Conservation (phyloP, 2,797 vertebrate genomes). For the Mormyrops boulengeri region DNA sequence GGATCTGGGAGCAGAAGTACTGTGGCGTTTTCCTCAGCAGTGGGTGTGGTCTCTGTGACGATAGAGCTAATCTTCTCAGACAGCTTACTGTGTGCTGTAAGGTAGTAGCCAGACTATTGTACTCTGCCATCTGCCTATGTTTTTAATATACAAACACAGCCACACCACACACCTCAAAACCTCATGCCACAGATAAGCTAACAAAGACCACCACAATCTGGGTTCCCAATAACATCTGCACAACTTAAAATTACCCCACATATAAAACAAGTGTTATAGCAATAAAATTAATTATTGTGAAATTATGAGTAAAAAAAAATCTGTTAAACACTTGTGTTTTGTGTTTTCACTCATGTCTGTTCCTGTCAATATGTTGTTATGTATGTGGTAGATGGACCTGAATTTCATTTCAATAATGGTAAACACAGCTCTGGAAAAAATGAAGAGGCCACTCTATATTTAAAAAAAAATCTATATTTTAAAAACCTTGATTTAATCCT, state of each 20-base stretch:
- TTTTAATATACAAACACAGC: background rate
- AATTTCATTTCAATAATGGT: background rate
- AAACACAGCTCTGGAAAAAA: background rate
- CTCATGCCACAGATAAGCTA: background rate
- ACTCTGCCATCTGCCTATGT: background rate
- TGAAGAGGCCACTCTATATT: background rate
- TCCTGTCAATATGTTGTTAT: background rate
- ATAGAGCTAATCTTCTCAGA: constrained; percentile 5
- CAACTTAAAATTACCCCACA: background rate
- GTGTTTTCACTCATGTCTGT: background rate
- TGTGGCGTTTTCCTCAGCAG: background rate
- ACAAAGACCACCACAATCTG: background rate
- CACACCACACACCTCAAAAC: background rate
- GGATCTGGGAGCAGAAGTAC: background rate
- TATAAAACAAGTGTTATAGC: background rate
- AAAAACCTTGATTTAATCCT: background rate
- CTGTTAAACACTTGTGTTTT: background rate
- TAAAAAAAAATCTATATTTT: background rate
- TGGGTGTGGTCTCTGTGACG: background rate
- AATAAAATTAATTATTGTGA: background rate
- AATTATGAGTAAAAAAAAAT: background rate
- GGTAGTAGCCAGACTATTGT: constrained; percentile 12
- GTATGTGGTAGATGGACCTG: background rate
- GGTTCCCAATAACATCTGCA: background rate
- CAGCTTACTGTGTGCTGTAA: constrained; percentile 9